Conservation (phyloP, 2,113 vertebrate species). For the Callipepla californica region DNA sequence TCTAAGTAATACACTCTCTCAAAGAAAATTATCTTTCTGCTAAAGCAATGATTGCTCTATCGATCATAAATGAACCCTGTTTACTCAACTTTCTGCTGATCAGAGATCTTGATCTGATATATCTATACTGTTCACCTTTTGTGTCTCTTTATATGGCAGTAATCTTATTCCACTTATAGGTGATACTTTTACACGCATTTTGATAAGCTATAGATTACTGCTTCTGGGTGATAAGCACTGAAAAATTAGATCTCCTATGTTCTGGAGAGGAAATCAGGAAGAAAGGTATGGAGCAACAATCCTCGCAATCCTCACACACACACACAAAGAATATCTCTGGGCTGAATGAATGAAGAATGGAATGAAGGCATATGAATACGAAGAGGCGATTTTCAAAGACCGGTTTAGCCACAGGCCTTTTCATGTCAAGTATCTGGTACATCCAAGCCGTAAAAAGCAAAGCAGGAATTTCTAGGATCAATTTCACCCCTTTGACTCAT, state of each 20-base stretch:
- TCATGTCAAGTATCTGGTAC: slow-evolving; percentile 30
- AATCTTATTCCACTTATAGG: not conserved
- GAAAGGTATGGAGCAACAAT: not conserved
- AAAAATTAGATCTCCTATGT: not conserved
- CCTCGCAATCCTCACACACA: not conserved
- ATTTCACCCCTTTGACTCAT: slow-evolving; percentile 55
- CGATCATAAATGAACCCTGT: not conserved
- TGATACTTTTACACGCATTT: not conserved
- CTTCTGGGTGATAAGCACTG: not conserved
- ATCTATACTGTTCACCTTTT: not conserved
- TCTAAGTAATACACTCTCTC: not conserved
- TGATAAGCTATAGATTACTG: not conserved
- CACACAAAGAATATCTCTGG: not conserved
- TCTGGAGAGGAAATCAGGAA: not conserved
- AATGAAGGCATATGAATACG: slow-evolving; percentile 22
- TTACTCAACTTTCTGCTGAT: not conserved
- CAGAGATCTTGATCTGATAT: not conserved
- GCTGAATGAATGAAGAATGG: slow-evolving; percentile 14
- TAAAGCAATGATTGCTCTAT: not conserved
- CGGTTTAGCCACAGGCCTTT: slow-evolving; percentile 38
- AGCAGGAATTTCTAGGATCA: slow-evolving; percentile 48
- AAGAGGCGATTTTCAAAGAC: slow-evolving; percentile 32
- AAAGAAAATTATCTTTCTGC: not conserved
- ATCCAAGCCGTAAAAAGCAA: slow-evolving; percentile 47
- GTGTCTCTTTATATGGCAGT: not conserved